Conservation (phyloP, 2,113 vertebrate species). For the Gallinago media region DNA sequence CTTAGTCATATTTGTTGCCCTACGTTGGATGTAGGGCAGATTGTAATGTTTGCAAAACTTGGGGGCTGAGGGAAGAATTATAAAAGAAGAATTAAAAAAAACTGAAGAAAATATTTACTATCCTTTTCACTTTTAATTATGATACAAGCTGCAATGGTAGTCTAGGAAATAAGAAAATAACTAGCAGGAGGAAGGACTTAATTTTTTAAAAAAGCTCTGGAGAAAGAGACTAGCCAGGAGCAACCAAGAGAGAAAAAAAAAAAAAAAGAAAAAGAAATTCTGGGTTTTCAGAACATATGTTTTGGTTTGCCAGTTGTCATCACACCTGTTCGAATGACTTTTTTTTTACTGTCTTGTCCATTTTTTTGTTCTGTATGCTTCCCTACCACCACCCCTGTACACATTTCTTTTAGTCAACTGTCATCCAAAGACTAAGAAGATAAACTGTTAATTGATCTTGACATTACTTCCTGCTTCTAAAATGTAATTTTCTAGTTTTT, state of each 20-base stretch:
- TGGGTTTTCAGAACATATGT: not conserved
- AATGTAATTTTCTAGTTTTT: not conserved
- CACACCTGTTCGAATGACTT: not conserved
- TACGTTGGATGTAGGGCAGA: not conserved
- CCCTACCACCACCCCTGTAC: fast-evolving
- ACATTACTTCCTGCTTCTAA: not conserved
- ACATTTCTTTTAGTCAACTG: not conserved
- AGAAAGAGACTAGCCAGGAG: not conserved
- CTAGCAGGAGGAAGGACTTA: not conserved
- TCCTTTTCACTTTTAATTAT: not conserved
- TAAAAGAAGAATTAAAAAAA: too few relatives aligned
- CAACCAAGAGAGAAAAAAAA: not conserved
- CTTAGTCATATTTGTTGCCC: too few relatives aligned
- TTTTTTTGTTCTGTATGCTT: not conserved
- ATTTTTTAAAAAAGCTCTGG: not conserved
- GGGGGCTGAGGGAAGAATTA: not conserved
- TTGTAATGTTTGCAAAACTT: not conserved
- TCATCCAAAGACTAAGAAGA: not conserved
- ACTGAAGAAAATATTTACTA: not conserved
- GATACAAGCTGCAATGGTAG: not conserved
- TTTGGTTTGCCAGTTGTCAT: not conserved
- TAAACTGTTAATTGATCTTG: not conserved
- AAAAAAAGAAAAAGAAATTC: not conserved
- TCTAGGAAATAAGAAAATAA: not conserved
- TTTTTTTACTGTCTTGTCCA: not conserved